phyloP scores from a whole-genome alignment of 2,888 invertebrate genomes.

The Xestia sexstrigata region DNA sequence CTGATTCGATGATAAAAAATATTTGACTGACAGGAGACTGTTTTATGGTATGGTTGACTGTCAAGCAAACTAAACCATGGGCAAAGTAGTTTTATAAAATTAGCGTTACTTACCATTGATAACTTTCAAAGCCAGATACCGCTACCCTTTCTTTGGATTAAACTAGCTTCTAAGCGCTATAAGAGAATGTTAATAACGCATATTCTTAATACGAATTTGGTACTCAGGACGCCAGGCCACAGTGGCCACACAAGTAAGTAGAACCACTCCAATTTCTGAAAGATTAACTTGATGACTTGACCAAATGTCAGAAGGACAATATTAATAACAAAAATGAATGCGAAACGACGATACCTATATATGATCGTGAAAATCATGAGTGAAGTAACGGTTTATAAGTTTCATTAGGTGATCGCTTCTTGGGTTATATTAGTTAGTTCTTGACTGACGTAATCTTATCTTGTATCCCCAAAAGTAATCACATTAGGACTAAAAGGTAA shows the following conservation, averaged over 20 bases:
- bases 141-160: background rate
- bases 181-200: background rate
- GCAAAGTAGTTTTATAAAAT: background rate
- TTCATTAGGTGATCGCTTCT: background rate
- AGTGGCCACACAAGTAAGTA: background rate
- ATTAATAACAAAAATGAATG: background rate
- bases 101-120: background rate
- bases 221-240: background rate
- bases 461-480: background rate
- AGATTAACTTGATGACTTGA: background rate
- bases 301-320: background rate
- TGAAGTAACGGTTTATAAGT: background rate
- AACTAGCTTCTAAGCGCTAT: background rate
- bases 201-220: background rate
- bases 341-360: background rate
- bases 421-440: background rate
- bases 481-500: background rate
- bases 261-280: slow-evolving; percentile 1
- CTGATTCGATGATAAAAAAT: background rate
- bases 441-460: background rate
- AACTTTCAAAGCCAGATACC: background rate
- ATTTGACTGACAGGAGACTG: background rate
- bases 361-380: background rate
- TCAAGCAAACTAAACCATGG: background rate
- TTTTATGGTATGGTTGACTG: background rate